Conservation (phyloP, 2,797 vertebrate genomes). For the Orestias chungarensis region DNA sequence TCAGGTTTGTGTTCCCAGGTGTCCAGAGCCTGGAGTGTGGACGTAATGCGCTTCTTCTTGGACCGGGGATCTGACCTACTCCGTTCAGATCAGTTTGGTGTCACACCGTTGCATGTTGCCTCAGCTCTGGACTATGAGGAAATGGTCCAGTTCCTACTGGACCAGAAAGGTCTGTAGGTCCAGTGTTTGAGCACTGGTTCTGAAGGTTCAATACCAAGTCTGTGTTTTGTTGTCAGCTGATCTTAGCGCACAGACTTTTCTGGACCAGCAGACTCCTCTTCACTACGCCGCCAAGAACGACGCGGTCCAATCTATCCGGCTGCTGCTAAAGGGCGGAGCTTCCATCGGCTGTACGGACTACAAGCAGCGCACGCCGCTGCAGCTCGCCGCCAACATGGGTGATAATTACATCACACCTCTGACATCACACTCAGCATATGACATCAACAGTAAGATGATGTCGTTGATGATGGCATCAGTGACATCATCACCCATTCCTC, state of each 20-base stretch:
- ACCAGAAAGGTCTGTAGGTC: slow-evolving; percentile 47
- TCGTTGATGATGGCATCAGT: neutral
- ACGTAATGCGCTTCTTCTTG: slow-evolving; percentile 78
- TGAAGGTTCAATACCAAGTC: neutral
- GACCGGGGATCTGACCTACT: slow-evolving; percentile 68
- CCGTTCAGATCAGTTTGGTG: slow-evolving; percentile 66
- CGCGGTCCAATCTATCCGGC: slow-evolving; percentile 46
- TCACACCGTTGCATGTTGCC: slow-evolving; percentile 75
- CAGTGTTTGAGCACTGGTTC: neutral
- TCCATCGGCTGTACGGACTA: slow-evolving; percentile 64
- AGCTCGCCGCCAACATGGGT: slow-evolving; percentile 75
- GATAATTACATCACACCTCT: slow-evolving; percentile 4
- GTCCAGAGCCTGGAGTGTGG: slow-evolving; percentile 74
- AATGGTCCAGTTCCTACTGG: slow-evolving; percentile 74
- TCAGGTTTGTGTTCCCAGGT: slow-evolving; percentile 51
- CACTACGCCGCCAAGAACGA: slow-evolving; percentile 78
- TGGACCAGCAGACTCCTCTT: slow-evolving; percentile 70
- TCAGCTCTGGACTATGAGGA: slow-evolving; percentile 73
- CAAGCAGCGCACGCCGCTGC: slow-evolving; percentile 71
- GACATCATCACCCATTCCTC: neutral
- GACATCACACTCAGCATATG: neutral
- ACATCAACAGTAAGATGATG: neutral
- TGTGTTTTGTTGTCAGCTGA: slow-evolving; percentile 51
- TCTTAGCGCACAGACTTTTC: slow-evolving; percentile 49
- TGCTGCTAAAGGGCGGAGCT: slow-evolving; percentile 65